These are phyloP conservation scores for Erpobdella octoculata DNA, from an alignment of 2,888 invertebrate species.

Conservation along the genomic window DNA sequence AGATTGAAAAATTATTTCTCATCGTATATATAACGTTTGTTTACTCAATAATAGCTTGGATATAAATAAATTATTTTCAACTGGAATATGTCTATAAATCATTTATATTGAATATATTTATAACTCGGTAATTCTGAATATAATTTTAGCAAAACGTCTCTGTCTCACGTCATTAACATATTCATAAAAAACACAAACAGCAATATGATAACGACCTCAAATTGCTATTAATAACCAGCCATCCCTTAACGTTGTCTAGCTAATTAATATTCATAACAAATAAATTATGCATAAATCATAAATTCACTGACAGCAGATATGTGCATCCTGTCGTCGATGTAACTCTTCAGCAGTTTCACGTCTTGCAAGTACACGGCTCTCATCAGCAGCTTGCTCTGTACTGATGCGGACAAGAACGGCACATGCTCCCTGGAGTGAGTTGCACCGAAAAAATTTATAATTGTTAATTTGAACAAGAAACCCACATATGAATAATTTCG, in stretches of 20 bases:
- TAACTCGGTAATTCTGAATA: not conserved
- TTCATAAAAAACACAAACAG: not conserved
- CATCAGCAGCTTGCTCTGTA: constrained; percentile 53
- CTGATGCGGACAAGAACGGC: constrained; percentile 52
- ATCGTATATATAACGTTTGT: too few relatives aligned
- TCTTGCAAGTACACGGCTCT: constrained; percentile 53
- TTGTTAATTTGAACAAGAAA: not conserved
- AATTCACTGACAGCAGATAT: constrained; percentile 43
- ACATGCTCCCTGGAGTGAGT: constrained; percentile 46
- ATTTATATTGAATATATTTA: not conserved
- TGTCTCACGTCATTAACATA: too few relatives aligned
- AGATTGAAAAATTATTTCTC: too few relatives aligned
- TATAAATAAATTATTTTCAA: too few relatives aligned
- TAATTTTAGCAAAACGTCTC: not conserved
- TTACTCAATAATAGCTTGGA: too few relatives aligned
- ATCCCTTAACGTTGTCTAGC: not conserved
- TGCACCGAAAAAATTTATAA: not conserved
- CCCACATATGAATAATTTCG: not conserved
- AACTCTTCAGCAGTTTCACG: constrained; percentile 47
- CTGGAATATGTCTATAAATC: not conserved
- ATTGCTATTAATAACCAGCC: not conserved
- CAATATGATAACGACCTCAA: not conserved
- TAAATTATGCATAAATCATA: too few relatives aligned
- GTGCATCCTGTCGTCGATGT: constrained; percentile 46
- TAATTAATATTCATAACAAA: not conserved